Base-by-base conservation (phyloP, 2,797 vertebrate genomes). In the Muraenolepis orangiensis region DNA sequence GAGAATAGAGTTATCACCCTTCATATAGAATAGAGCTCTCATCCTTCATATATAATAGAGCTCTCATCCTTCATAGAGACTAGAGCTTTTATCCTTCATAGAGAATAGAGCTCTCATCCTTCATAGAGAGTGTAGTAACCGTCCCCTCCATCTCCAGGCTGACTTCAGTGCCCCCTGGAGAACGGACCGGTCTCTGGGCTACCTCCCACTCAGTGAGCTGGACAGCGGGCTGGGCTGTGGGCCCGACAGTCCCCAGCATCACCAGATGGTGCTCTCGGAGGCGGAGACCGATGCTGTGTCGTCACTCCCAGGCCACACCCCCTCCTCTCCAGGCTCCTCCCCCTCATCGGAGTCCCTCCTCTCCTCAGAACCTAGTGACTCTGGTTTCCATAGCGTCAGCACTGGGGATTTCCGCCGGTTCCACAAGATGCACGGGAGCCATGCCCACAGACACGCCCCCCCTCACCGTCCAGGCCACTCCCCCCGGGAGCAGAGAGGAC, bases 371-470 rank as follows among this genome's bases (percentile, higher is more conserved):
- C 90, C 88, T 71, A 93, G 92, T 0, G 81, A 92, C 84, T 92
- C 92, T 0, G 90, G 92, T 6, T 92, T 92, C 74, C 91, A 92
- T 57, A 87, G 91, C 0, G 71, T 93, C 74, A 93, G 92, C 72
- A 86, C 88, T 0, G 91, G 88, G 4, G 90, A 93, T 26, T 81
- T 87, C 86, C 76, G 90, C 0, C 84, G 84, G 26, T 82, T 92
- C 64, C 90, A 91, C 64, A 91, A 90, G 69, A 87, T 91, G 4
- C 88, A 91, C 1, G 82, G 79, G 18, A 80, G 82, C 67, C 83
- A 81, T 46, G 20, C 32, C 70, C 87, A 87, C 0, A 79, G 80
- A 32, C 83, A 79, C 32, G 29, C 78, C 30, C 28, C 79, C 13
- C 79, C 86, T 10, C 76, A 89, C 0, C 85, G 86, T 6, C 70